These are phyloP conservation scores for Elmis aenea DNA, from an alignment of 2,888 invertebrate genomes.

Conservation along the genomic window DNA sequence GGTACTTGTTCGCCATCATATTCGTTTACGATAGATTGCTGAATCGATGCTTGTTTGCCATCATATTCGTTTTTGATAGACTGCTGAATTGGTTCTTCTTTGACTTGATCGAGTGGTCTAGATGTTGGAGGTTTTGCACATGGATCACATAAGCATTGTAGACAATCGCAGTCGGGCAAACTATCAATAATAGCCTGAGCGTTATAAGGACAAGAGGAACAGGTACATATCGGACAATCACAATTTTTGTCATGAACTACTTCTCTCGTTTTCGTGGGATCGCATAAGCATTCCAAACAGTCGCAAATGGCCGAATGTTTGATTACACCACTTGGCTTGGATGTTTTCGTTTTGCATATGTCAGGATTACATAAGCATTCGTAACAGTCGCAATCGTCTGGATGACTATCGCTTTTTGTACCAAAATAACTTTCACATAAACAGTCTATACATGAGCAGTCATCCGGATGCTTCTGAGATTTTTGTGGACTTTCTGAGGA, in stretches of 20 bases:
- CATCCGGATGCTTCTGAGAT: not conserved
- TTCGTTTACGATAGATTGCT: too few species aligned
- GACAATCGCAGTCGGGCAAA: slow-evolving; percentile 4
- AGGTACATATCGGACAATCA: not conserved
- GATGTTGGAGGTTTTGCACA: too few species aligned
- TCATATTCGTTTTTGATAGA: too few species aligned
- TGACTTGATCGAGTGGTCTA: too few species aligned
- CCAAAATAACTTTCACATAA: slow-evolving; percentile 1
- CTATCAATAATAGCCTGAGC: not conserved
- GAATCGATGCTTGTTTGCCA: too few species aligned
- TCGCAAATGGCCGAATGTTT: slow-evolving; percentile 1
- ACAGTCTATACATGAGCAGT: slow-evolving; percentile 1
- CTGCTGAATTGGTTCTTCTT: too few species aligned
- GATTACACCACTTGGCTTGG: too few species aligned
- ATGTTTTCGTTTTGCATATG: not conserved
- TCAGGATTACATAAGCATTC: slow-evolving; percentile 6
- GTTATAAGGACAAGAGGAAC: not conserved
- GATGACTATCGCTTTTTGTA: not conserved
- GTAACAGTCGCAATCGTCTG: slow-evolving; percentile 10
- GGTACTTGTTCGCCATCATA: too few species aligned
- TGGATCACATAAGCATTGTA: not conserved
- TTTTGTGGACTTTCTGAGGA: slow-evolving; percentile 2
- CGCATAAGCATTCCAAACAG: slow-evolving; percentile 2
- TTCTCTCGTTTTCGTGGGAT: too few species aligned
- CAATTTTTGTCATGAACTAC: too few species aligned